Conservation (phyloP, 2,113 vertebrate genomes). For the Camelus bactrianus region DNA sequence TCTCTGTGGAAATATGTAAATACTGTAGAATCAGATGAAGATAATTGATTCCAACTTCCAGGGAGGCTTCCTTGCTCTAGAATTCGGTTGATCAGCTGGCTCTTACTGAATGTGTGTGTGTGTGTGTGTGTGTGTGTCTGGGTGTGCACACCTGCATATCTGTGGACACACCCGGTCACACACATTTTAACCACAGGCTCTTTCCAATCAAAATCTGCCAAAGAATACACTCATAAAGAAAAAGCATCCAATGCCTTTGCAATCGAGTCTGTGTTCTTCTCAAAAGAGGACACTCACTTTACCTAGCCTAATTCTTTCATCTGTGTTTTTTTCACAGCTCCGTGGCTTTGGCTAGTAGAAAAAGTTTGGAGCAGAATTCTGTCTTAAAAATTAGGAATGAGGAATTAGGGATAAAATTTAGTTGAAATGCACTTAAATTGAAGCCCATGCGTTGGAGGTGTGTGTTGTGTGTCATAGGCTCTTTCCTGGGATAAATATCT, state of each 20-base stretch:
- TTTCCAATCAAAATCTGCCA: background rate
- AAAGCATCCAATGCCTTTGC: background rate
- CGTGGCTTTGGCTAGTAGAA: background rate
- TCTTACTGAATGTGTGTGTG: background rate
- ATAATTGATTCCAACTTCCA: constrained; percentile 49
- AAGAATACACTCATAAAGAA: background rate
- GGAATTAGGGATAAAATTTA: background rate
- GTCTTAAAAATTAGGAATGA: background rate
- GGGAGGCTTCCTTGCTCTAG: background rate
- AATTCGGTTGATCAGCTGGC: constrained; percentile 28
- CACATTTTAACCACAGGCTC: constrained; percentile 54
- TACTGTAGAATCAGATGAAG: background rate
- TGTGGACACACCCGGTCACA: too few relatives aligned
- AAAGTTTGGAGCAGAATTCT: background rate
- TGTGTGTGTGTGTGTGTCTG: fast-evolving
- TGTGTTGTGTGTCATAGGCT: background rate
- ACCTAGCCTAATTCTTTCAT: background rate
- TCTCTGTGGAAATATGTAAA: constrained; percentile 62
- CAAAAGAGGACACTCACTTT: background rate
- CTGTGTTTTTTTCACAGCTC: background rate
- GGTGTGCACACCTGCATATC: background rate
- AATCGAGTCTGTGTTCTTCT: background rate
- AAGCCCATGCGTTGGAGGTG: background rate
- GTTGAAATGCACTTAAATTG: background rate
- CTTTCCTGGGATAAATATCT: background rate